phyloP scores from a whole-genome alignment of 1,140 invertebrate genomes.

The Drosophila repleta region DNA sequence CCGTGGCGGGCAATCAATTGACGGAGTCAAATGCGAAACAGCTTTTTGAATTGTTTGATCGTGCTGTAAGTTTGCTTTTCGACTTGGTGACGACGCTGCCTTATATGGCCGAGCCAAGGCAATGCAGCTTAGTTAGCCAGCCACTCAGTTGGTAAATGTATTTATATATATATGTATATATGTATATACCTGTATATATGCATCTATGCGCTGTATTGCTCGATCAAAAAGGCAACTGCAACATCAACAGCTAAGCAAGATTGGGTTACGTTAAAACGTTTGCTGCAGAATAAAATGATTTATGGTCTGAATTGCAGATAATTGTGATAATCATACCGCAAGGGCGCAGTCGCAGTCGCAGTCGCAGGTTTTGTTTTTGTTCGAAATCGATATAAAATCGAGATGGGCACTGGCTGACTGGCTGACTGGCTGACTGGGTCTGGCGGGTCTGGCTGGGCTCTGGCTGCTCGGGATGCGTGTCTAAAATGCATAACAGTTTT shows the following conservation, averaged over 20 bases:
- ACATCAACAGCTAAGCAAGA: conserved; percentile 44
- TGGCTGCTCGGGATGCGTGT: conserved; percentile 46
- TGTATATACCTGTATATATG: conserved; percentile 47
- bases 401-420: conserved; percentile 1
- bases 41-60: conserved; percentile 71
- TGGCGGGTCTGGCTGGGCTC: background rate
- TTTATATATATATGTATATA: conserved; percentile 37
- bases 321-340: conserved; percentile 83
- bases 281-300: conserved; percentile 79
- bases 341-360: conserved; percentile 62
- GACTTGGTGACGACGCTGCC: conserved; percentile 63
- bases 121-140: conserved; percentile 20
- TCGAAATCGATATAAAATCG: conserved; percentile 70
- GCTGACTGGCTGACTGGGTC: background rate
- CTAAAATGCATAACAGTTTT: conserved; percentile 56
- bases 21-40: conserved; percentile 42
- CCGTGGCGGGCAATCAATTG: conserved; percentile 57
- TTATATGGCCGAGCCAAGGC: conserved; percentile 48
- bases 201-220: conserved; percentile 70
- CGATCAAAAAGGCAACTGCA: conserved; percentile 52
- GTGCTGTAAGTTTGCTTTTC: conserved; percentile 72
- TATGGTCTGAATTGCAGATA: conserved; percentile 83
- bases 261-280: conserved; percentile 75
- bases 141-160: conserved; percentile 45
- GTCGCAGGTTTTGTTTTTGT: conserved; percentile 54